phyloP scores from a whole-genome alignment of 2,888 invertebrate genomes.

The Leptinotarsa tumamoca region DNA sequence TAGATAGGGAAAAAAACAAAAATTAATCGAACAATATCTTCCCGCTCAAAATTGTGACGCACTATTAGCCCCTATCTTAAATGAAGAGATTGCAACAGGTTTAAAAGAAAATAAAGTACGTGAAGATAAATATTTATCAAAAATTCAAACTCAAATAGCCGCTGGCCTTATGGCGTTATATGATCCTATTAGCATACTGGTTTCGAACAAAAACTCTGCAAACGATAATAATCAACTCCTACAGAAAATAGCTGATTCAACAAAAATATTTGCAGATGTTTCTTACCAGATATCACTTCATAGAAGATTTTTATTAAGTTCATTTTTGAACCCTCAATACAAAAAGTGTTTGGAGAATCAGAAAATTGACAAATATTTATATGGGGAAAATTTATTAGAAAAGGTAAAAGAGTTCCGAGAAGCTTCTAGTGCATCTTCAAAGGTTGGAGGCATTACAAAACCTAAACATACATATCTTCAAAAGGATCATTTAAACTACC shows the following conservation, averaged over 20 bases:
- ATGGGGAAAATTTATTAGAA: constrained; percentile 22
- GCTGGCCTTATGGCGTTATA: too few species aligned
- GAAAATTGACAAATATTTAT: constrained; percentile 20
- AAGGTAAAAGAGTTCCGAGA: constrained; percentile 2
- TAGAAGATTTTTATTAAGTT: constrained; percentile 1
- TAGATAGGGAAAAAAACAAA: too few species aligned
- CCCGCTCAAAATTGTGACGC: too few species aligned
- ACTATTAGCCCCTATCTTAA: too few species aligned
- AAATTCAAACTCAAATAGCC: too few species aligned
- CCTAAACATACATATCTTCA: neutral
- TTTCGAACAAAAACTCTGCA: neutral
- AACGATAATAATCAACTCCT: neutral
- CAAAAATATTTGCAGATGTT: neutral
- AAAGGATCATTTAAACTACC: constrained; percentile 17
- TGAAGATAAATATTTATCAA: too few species aligned
- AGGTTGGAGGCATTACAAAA: neutral
- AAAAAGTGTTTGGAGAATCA: neutral
- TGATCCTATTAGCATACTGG: too few species aligned
- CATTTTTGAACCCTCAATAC: constrained; percentile 4
- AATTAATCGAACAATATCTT: too few species aligned
- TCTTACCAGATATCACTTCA: constrained; percentile 1
- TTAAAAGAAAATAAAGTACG: too few species aligned
- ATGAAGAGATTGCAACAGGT: too few species aligned
- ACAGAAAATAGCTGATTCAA: constrained; percentile 4
- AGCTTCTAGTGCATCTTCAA: neutral